These are phyloP conservation scores for Alca torda DNA, from an alignment of 2,797 vertebrate species.

Conservation along the genomic window DNA sequence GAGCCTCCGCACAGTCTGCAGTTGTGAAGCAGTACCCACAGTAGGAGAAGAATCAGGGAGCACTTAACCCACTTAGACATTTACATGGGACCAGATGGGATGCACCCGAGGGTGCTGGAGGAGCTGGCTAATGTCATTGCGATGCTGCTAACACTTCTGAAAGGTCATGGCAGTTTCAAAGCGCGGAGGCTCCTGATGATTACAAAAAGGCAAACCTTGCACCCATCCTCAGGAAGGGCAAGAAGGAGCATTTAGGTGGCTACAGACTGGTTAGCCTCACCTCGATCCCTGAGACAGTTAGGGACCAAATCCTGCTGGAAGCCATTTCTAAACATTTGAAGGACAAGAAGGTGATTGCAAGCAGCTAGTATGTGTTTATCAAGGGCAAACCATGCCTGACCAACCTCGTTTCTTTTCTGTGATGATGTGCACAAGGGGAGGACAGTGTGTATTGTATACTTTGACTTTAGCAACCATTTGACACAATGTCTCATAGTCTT, in stretches of 20 bases:
- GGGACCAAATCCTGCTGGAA: background rate
- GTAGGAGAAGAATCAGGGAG: background rate
- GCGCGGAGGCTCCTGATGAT: accelerated
- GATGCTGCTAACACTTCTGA: background rate
- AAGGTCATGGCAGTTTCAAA: background rate
- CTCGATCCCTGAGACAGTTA: background rate
- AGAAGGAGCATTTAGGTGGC: background rate
- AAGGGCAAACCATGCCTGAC: background rate
- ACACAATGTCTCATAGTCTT: background rate
- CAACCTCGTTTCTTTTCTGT: background rate
- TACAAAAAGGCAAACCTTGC: background rate
- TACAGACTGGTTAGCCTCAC: background rate
- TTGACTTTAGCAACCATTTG: background rate
- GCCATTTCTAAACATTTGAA: background rate
- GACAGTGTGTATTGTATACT: background rate
- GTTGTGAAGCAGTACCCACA: background rate
- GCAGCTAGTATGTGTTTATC: background rate
- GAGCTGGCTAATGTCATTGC: background rate
- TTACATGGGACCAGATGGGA: background rate
- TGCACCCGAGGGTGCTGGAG: background rate
- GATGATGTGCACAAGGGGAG: background rate
- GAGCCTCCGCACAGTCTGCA: background rate
- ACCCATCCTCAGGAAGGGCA: background rate
- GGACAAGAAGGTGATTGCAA: background rate
- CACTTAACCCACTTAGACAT: background rate